Percentiles rank a stretch among this genome's conserved stretches.
phyloP scores from a whole-genome alignment of 2,113 vertebrate species.

The Tichodroma muraria region DNA sequence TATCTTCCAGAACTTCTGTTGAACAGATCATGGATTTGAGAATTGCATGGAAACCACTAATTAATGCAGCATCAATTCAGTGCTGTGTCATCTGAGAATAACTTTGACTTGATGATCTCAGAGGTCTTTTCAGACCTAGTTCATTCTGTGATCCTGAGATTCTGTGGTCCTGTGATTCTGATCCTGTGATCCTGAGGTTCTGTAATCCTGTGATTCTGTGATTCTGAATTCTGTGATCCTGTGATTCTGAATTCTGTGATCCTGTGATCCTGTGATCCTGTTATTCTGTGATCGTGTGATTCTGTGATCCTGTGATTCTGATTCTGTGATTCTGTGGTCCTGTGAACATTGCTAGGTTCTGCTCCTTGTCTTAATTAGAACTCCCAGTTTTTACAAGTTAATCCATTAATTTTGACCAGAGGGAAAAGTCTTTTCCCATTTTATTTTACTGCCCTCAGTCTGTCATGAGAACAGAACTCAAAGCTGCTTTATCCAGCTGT shows the following conservation, averaged over 20 bases:
- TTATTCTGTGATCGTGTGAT: neutral
- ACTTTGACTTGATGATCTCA: neutral
- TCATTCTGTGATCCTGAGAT: too few species aligned
- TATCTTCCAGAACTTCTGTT: neutral
- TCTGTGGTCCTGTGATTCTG: neutral
- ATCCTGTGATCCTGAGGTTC: too few species aligned
- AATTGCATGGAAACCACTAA: neutral
- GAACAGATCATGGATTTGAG: neutral
- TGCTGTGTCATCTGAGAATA: accelerated
- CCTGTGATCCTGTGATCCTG: neutral
- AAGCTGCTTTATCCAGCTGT: neutral
- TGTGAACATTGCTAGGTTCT: neutral
- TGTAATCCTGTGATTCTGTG: too few species aligned
- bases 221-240: neutral
- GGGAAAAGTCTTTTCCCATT: neutral
- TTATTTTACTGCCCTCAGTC: neutral
- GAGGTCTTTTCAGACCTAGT: too few species aligned
- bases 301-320: neutral
- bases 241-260: neutral
- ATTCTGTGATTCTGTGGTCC: neutral
- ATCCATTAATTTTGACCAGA: neutral
- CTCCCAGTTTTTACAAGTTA: neutral
- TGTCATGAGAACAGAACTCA: neutral
- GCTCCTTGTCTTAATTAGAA: neutral
- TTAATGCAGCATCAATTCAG: neutral